Base-by-base conservation (phyloP, 2,797 vertebrate species). In the Zalophus californianus region DNA sequence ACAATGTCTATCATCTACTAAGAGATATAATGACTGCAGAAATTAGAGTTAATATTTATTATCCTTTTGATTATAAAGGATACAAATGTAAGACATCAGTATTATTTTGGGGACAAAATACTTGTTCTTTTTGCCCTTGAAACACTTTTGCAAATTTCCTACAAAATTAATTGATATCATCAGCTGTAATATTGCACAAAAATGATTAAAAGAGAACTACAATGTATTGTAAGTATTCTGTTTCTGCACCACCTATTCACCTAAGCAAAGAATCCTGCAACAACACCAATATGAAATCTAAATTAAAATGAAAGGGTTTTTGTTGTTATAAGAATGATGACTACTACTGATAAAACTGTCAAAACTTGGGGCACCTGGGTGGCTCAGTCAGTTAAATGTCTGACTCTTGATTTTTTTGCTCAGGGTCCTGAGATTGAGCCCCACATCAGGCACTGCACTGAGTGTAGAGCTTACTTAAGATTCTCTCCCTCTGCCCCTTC, bases 11-110 rank as follows among this genome's bases (percentile, higher is more conserved):
- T 77, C 35, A 92, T 85, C 29, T 70, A 54, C 25, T 62, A 75
- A 52, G 15, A 84, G 38, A 93, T 9, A 66, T 5, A 68, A 38
- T 83, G 15, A 75, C 8, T 7, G 15, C 73, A 16, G 52, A 83
- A 79, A 85, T 95, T 91, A 83, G 86, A 84, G 13, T 68, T 93
- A 86, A 62, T 52, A 86, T 93, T 78, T 70, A 93, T 54, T 64
- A 95, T 32, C 41, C 54, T 54, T 90, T 89, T 41, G 60, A 44
- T 50, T 91, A 58, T 73, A 88, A 83, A 44, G 32, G 41, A 88
- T 44, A 64, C 2, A 64, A 12, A 86, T 21, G 4, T 52, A 50
- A 91, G 35, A 91, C 73, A 87, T 68, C 25, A 13, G 0, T 56
- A 79, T 27, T 88, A 52, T 44, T 78, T 77, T 83, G 35, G 58